Evolutionary conservation across 2,113 vertebrate species (phyloP).

Genomic region (Pan paniscus): DNA sequence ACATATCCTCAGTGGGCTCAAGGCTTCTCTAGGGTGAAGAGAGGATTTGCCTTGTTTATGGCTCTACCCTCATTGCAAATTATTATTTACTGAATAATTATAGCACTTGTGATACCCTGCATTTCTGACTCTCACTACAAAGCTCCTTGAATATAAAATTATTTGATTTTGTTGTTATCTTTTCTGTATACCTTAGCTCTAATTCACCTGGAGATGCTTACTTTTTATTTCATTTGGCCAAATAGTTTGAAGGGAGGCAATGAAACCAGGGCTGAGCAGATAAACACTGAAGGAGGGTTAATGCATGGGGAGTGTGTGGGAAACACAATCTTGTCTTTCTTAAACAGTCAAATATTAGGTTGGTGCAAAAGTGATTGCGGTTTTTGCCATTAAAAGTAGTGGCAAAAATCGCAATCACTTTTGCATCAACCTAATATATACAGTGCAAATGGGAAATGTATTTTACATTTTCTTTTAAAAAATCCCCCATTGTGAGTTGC

Average conservation of each 20-base stretch:
- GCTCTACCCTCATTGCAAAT: neutral
- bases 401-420: too few species aligned
- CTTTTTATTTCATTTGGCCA: slow-evolving; percentile 4
- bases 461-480: neutral
- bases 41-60: neutral
- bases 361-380: too few species aligned
- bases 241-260: neutral
- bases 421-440: neutral
- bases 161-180: neutral
- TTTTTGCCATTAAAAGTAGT: too few species aligned
- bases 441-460: neutral
- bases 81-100: neutral
- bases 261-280: neutral
- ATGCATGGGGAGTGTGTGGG: neutral
- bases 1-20: neutral
- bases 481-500: neutral
- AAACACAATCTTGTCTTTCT: neutral
- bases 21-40: neutral
- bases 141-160: neutral
- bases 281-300: neutral
- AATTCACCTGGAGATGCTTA: neutral
- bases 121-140: neutral
- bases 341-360: neutral
- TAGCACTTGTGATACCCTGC: neutral
- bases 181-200: neutral